phyloP scores from a whole-genome alignment of 1,140 invertebrate species.

The Uloborus diversus region DNA sequence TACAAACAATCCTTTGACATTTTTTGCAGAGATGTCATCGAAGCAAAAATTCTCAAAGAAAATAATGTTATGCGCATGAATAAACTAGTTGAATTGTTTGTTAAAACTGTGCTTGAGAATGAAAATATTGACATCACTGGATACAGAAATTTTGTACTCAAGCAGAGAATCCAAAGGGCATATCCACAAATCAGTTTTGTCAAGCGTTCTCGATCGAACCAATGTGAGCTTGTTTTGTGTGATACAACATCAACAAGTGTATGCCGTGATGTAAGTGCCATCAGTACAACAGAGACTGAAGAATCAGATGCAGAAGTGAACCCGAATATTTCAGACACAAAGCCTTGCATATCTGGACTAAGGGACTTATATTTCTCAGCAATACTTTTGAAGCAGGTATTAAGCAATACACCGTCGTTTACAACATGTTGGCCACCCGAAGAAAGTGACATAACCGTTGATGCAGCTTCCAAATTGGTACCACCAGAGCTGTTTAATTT shows the following conservation, averaged over 20 bases:
- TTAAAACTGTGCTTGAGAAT: background rate
- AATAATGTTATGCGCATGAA: background rate
- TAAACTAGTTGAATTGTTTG: background rate
- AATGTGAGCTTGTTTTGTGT: too few relatives aligned
- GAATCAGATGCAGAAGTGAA: background rate
- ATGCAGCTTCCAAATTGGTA: background rate
- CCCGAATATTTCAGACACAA: background rate
- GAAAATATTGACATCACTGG: background rate
- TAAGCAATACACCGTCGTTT: background rate
- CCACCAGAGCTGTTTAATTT: background rate
- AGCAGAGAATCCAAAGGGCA: background rate
- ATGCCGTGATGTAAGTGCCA: background rate
- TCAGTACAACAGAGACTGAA: background rate
- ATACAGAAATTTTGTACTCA: too few relatives aligned
- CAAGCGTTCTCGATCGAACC: too few relatives aligned
- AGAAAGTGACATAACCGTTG: background rate
- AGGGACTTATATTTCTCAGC: background rate
- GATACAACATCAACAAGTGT: background rate
- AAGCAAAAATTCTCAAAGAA: too few relatives aligned
- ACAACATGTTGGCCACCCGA: background rate
- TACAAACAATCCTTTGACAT: too few relatives aligned
- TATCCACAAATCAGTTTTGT: constrained; percentile 1
- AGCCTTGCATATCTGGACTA: too few relatives aligned
- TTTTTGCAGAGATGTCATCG: too few relatives aligned
- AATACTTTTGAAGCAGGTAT: background rate